A percentile compares a stretch with the other conserved stretches of the same genome.
Evolutionary conservation across 2,113 vertebrate genomes (phyloP).

Genomic region (Natator depressus): DNA sequence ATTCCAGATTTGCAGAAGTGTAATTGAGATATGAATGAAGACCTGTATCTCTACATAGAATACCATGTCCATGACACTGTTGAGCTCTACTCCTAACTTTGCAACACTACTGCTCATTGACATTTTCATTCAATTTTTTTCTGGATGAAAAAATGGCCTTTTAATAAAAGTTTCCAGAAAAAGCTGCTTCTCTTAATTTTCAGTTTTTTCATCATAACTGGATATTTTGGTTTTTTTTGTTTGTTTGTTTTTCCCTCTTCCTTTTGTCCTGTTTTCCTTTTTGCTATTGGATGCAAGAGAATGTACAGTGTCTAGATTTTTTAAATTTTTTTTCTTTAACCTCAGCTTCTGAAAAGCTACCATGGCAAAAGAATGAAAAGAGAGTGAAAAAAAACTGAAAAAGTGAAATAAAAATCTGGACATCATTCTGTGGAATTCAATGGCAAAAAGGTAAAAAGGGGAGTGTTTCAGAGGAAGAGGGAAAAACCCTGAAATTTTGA

Average conservation of each 20-base stretch:
- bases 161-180: too few species aligned
- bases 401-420: background rate
- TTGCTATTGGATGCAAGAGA: background rate
- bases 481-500: background rate
- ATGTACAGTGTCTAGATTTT: background rate
- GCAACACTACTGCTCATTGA: background rate
- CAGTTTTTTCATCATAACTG: background rate
- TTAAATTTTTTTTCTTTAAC: background rate
- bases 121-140: background rate
- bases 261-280: background rate
- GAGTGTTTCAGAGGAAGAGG: background rate
- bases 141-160: too few species aligned
- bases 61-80: background rate
- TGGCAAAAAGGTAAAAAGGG: conserved; percentile 8
- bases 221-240: background rate
- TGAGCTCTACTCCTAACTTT: background rate
- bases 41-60: background rate
- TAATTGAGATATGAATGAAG: background rate
- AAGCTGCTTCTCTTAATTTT: too few species aligned
- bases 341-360: background rate
- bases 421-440: background rate
- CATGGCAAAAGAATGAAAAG: background rate
- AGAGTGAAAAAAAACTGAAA: background rate
- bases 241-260: background rate
- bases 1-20: background rate